Evolutionary conservation across 2,113 vertebrate genomes (phyloP), one percentile per base, ranked within the genome.

Genomic region (Tinamus guttatus): DNA sequence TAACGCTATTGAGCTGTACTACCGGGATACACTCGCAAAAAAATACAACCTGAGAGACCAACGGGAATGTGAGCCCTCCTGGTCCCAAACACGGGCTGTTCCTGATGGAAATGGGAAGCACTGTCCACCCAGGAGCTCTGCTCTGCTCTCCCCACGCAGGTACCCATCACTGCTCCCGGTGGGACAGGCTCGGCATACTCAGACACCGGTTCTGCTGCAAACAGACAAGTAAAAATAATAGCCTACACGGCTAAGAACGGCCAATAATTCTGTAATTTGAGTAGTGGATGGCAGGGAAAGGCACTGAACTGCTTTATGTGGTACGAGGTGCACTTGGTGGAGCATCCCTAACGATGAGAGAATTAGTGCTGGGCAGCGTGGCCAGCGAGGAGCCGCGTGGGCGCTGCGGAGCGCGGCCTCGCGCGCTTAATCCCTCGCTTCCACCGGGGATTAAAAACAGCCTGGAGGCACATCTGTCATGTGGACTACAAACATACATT

Each of bases 401-500:
- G 47, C 8, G 87, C 7, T 70, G 86, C 90, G 78, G 34, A 24
- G 18, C 9, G 45, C 32, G 20, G 9, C 30, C 56, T 85, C 65
- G 88, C 89, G 74, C 63, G 62, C 92, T 90, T 91, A 96, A 90
- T 90, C 60, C 32, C 15, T 74, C 7, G 56, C 38, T 89, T 74
- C 87, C 62, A 85, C 62, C 85, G 49, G 38, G 51, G 34, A 81
- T 91, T 96, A 95, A 93, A 91, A 94, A 78, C 77, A 28, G 76
- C 54, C 68, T 81, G 90, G 90, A 91, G 79, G n/a, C 64, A 32
- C 62, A 85, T 65, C 70, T 95, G 58, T 85, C 70, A 79, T 56
- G 69, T 40, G 63, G 36, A 76, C 32, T 43, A 83, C 34, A 59
- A 27, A 47, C 59, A 38, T 10, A 32, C 20, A n/a, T 30, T 20